Evolutionary conservation across 2,888 invertebrate genomes (phyloP), one percentile per base, ranked within the genome.

Genomic region (Acleris laterana): DNA sequence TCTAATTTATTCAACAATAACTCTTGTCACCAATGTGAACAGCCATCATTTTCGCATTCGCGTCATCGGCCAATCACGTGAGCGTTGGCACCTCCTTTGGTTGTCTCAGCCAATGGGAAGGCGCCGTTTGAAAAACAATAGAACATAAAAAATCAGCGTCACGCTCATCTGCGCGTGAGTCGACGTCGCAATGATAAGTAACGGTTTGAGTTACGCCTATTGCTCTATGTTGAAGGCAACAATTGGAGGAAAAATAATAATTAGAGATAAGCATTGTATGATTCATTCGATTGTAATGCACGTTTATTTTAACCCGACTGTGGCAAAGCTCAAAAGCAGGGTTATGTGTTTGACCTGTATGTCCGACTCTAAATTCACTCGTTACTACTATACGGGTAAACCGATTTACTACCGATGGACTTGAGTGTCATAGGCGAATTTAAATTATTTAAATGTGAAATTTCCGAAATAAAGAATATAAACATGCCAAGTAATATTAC

Each of bases 61-160:
- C 77, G 74, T 72, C 79, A 75, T 77, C 76, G 67, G 72, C 92
- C 92, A 92, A 92, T 91, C 67, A 78, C 72, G 69, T 63, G 63
- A 60, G 59, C 71, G 81, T 78, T 76, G 81, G 82, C 81, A 78
- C 89, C 90, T 87, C 87, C 90, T 79, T 84, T 80, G 74, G 66
- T 73, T 72, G 72, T 74, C 77, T 79, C 70, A 68, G 62, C 92
- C 92, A 92, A 91, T 92, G 75, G 75, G 71, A 70, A 60, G 22
- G 65, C 73, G 71, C 69, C 76, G 82, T 91, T 93, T 91, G 90
- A 92, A 92, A 92, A 91, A 93, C 93, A 93, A 93, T 93, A 92
- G 93, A 89, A 80, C 83, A 84, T 92, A 88, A 92, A 93, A 92
- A 91, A 84, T 82, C 3, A 76, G 72, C 89, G 90, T 92, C 88